A percentile compares a stretch with the other conserved stretches of the same genome.
Evolutionary conservation across 2,113 vertebrate species (phyloP).

Genomic region (Loxodonta africana): DNA sequence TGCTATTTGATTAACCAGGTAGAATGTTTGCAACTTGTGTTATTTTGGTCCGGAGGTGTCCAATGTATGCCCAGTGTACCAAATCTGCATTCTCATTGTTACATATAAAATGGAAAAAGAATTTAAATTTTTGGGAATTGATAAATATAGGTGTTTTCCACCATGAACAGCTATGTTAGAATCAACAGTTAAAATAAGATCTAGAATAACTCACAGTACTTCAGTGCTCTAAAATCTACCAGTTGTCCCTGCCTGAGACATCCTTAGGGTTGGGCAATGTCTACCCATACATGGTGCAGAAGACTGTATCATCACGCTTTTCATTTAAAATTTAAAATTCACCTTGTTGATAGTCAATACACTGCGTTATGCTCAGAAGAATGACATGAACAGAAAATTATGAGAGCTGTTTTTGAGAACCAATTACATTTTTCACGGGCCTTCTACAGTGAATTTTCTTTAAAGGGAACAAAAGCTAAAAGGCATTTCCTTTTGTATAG

Average conservation of each 20-base stretch:
- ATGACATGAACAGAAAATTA: background rate
- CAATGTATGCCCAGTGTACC: background rate
- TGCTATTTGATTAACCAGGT: background rate
- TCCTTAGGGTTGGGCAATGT: background rate
- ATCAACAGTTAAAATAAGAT: slow-evolving; percentile 2
- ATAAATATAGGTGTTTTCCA: slow-evolving; percentile 41
- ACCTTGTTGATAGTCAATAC: background rate
- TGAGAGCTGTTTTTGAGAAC: background rate
- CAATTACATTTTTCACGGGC: background rate
- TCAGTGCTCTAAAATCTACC: background rate
- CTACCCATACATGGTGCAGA: background rate
- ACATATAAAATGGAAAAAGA: background rate
- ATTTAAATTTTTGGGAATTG: background rate
- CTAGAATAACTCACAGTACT: background rate
- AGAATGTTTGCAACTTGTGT: background rate
- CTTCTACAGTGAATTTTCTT: background rate
- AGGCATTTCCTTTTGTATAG: background rate
- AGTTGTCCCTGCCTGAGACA: background rate
- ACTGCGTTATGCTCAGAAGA: background rate
- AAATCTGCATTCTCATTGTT: background rate
- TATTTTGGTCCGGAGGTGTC: background rate
- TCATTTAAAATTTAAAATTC: slow-evolving; percentile 16
- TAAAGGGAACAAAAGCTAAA: background rate
- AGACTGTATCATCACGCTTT: background rate
- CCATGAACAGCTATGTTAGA: background rate